Evolutionary conservation across 37 sponge, comb jelly and placozoan genomes (phyloP).

Genomic region (Cladorhizidae sp.): DNA sequence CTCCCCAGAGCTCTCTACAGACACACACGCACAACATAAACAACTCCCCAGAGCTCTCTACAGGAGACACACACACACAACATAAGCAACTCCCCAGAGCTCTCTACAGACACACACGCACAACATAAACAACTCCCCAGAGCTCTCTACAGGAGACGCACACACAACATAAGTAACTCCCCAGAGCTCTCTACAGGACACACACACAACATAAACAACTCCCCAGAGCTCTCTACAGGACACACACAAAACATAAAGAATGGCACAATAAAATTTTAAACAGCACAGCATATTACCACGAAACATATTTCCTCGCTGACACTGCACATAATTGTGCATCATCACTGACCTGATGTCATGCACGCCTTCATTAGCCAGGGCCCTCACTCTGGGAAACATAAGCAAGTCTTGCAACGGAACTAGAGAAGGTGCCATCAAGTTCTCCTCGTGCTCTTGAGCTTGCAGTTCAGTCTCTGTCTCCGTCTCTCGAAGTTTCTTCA

Average conservation of each 20-base stretch:
- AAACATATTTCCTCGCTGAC: no score
- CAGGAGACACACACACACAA: no score
- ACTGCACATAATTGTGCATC: no score
- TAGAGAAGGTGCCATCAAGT: not conserved
- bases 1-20: no score
- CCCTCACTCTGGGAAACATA: conserved; percentile 7
- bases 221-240: not conserved
- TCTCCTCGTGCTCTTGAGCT: conserved; percentile 13
- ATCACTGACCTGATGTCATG: conserved; percentile 2
- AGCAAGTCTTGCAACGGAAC: conserved; percentile 10
- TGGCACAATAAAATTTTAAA: no score
- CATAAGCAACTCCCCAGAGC: no score
- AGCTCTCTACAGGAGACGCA: not conserved
- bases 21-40: no score
- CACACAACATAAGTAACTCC: no score
- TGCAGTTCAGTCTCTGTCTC: not conserved
- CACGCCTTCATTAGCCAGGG: not conserved
- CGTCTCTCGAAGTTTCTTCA: conserved; percentile 8
- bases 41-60: no score
- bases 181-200: not conserved
- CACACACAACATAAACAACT: not conserved
- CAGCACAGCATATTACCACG: no score
- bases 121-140: not conserved
- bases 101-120: no score
- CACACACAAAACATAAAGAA: not conserved